phyloP scores from a whole-genome alignment of 2,797 vertebrate species.

The Phylloscopus collybita region DNA sequence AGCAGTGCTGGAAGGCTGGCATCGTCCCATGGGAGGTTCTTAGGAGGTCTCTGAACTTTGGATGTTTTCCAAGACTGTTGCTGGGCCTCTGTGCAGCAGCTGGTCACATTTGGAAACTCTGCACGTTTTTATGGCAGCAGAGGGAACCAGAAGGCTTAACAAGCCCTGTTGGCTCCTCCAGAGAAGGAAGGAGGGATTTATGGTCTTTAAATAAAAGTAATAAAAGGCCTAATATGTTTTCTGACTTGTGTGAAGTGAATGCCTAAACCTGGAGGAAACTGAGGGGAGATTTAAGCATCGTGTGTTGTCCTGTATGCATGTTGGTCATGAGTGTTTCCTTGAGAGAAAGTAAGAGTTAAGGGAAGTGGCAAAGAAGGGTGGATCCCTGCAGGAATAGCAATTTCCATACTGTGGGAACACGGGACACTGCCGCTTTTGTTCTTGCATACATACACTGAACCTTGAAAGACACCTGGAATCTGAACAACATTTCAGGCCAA shows the following conservation, averaged over 20 bases:
- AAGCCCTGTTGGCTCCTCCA: background rate
- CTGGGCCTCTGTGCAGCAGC: constrained; percentile 21
- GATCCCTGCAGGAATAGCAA: background rate
- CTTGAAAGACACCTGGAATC: background rate
- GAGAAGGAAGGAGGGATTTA: constrained; percentile 29
- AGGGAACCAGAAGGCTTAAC: constrained; percentile 46
- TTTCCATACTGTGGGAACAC: background rate
- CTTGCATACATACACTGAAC: background rate
- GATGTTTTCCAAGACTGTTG: background rate
- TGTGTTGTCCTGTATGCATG: background rate
- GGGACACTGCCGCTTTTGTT: background rate
- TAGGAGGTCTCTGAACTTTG: background rate
- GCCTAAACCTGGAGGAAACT: background rate
- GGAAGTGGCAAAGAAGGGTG: background rate
- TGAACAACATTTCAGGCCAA: background rate
- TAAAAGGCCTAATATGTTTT: background rate
- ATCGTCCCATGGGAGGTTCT: fast-evolving
- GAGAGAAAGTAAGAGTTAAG: background rate
- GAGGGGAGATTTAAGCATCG: background rate
- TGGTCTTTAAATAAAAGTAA: constrained; percentile 22
- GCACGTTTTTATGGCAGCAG: constrained; percentile 45
- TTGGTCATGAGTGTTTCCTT: background rate
- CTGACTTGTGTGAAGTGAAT: background rate
- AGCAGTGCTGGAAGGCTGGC: background rate
- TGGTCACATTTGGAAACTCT: constrained; percentile 8